Conservation (phyloP, 2,797 vertebrate genomes). For the Notamacropus eugenii region DNA sequence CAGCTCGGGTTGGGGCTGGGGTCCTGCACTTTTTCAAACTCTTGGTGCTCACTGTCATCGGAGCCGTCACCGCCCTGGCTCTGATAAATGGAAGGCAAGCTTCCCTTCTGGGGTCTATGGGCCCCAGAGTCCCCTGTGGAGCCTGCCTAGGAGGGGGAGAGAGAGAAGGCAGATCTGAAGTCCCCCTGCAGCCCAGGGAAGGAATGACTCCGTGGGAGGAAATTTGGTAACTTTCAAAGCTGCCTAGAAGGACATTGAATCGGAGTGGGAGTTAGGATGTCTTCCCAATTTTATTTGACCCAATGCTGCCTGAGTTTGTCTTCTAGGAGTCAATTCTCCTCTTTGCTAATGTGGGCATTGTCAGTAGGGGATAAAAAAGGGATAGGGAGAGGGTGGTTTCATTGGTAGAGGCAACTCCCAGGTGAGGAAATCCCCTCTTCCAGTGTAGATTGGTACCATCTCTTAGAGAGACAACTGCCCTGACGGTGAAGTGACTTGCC, state of each 20-base stretch:
- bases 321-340: neutral
- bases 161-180: neutral
- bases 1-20: neutral
- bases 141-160: neutral
- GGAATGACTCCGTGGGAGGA: neutral
- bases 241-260: neutral
- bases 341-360: neutral
- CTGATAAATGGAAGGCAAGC: neutral
- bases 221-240: neutral
- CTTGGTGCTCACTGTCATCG: neutral
- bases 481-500: neutral
- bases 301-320: neutral
- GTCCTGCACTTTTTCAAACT: constrained; percentile 33
- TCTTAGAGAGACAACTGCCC: neutral
- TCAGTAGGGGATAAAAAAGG: neutral
- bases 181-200: neutral
- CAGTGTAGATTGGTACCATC: neutral
- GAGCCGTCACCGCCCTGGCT: neutral
- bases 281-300: neutral
- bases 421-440: neutral
- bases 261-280: too few relatives aligned
- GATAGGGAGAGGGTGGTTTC: neutral
- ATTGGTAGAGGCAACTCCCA: neutral
- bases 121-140: neutral
- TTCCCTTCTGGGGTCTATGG: neutral